These are phyloP conservation scores for Orientallactaga bullata DNA, from an alignment of 2,113 vertebrate genomes.

Conservation along the genomic window DNA sequence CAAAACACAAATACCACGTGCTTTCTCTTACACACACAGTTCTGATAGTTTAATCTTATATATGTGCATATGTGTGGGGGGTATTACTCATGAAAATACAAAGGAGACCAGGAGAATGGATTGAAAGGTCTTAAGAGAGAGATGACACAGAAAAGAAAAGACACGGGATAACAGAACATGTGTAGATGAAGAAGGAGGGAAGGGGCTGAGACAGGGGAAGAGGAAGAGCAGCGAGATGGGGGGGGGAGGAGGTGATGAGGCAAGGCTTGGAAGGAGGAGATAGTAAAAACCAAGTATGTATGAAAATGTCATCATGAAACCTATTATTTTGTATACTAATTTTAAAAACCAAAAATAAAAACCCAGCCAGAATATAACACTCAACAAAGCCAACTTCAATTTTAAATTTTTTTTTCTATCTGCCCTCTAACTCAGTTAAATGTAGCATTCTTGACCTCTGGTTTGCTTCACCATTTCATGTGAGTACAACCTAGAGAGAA, in stretches of 20 bases:
- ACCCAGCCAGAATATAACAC: not conserved
- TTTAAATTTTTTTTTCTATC: not conserved
- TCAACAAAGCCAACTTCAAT: not conserved
- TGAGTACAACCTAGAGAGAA: not conserved
- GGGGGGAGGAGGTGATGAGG: too few species aligned
- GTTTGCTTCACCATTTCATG: not conserved
- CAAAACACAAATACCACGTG: not conserved
- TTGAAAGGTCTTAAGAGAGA: too few species aligned
- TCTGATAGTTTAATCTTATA: not conserved
- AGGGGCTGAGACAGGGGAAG: too few species aligned
- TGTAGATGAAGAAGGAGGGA: too few species aligned
- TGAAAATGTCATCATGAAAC: not conserved
- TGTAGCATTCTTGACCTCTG: not conserved
- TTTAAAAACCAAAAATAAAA: not conserved
- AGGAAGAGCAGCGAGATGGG: not conserved
- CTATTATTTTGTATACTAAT: not conserved
- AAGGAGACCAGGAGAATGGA: not conserved
- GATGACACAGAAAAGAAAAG: not conserved
- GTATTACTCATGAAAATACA: not conserved
- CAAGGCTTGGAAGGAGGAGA: too few species aligned
- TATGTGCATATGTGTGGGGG: not conserved
- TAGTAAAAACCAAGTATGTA: too few species aligned
- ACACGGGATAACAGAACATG: too few species aligned
- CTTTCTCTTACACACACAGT: not conserved
- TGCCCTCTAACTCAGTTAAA: not conserved